Base-by-base conservation (phyloP, 2,797 vertebrate genomes). In the Nyctibius grandis region DNA sequence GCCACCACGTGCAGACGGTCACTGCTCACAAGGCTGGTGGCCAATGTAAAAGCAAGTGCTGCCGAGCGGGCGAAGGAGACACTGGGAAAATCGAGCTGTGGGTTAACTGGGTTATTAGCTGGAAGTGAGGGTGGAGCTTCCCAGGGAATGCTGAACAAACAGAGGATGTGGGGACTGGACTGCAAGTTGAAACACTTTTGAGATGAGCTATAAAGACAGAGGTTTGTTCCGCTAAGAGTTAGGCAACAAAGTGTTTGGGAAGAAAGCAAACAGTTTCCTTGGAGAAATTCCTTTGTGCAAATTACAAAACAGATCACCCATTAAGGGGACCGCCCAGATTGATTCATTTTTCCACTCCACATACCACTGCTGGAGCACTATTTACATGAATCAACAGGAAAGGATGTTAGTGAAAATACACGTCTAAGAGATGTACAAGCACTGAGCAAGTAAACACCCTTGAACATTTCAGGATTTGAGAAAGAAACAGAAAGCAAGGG, bases 341-440 rank as follows among this genome's bases (percentile, higher is more conserved):
- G 94, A 98, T 85, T 97, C 96, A 97, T 81, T 95, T 94, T 95
- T 95, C 93, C 90, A 94, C 93, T 93, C 91, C 89, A 93, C 57
- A 92, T 80, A 76, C 85, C 92, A 69, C 33, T 79, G 65, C 76
- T 89, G 63, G 56, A 84, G 57, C 44, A 42, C 64, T 74, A 1
- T 33, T 84, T 69, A 79, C 2, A 1, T 91, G 85, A 96, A 97
- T 91, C 93, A 94, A 88, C 91, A 95, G 91, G 82, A 84, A 76
- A 93, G 14, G 18, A 90, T 13, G 31, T 26, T 45, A 95, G 79
- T 94, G 89, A 94, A 96, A 96, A 81, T 45, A 77, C 38, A 34
- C n/a, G 6, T 57, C 29, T 94, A 95, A 64, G 78, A 95, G 47
- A 77, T 31, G 45, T n/a, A 75, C 33, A 89, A 95, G 88, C 89